Percentiles rank a stretch among this genome's conserved stretches.
These are phyloP conservation scores for Avahi laniger DNA, from an alignment of 2,797 vertebrate species.

Conservation along the genomic window DNA sequence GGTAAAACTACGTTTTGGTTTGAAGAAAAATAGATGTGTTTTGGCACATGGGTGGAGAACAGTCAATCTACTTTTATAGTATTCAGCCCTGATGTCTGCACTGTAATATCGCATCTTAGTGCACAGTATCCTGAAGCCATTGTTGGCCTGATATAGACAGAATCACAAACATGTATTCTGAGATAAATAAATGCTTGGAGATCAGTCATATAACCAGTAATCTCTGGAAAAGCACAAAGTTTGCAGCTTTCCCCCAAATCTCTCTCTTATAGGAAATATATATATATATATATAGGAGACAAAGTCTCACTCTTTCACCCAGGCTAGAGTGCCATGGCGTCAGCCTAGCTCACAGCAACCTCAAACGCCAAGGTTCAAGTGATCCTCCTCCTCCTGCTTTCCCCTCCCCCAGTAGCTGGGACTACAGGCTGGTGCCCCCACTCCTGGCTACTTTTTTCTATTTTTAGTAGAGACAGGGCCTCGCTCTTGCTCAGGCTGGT, in stretches of 20 bases:
- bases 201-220: background rate
- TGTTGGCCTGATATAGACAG: background rate
- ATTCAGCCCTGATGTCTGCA: background rate
- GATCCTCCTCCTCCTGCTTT: no score
- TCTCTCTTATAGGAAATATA: background rate
- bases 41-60: background rate
- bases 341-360: no score
- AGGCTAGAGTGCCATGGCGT: no score
- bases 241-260: background rate
- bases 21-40: background rate
- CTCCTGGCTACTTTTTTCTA: no score
- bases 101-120: accelerated
- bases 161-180: background rate
- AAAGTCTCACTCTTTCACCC: no score
- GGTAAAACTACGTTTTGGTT: background rate
- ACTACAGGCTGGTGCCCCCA: accelerated
- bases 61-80: accelerated
- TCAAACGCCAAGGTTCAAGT: no score
- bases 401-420: no score
- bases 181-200: background rate
- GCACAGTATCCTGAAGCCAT: background rate
- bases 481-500: no score
- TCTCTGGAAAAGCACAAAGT: background rate
- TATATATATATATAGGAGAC: no score
- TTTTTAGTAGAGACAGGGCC: no score